Percentiles rank a stretch among this genome's conserved stretches.
phyloP scores from a whole-genome alignment of 2,797 vertebrate species.

The Dendrocincla fuliginosa region DNA sequence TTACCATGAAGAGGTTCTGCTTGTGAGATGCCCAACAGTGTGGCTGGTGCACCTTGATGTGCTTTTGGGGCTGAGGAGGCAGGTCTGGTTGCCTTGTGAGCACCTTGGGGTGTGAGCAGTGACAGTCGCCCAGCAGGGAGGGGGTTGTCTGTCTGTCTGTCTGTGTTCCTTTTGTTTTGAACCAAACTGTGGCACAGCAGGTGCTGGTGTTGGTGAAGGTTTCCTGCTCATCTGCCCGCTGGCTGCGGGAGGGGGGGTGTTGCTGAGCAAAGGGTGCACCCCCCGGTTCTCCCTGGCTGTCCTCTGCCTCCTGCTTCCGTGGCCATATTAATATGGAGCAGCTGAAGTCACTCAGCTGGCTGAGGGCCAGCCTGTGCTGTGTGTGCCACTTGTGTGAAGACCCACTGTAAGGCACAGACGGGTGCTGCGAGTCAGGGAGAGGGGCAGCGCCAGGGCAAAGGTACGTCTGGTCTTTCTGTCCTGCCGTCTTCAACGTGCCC shows the following conservation, averaged over 20 bases:
- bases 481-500: background rate
- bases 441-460: slow-evolving; percentile 46
- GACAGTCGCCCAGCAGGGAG: background rate
- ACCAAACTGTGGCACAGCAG: background rate
- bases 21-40: rapidly evolving
- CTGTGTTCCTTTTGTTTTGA: background rate
- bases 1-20: background rate
- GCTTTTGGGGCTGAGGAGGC: background rate
- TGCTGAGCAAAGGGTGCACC: background rate
- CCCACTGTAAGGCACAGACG: background rate
- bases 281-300: background rate
- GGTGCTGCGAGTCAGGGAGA: slow-evolving; percentile 29
- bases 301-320: slow-evolving; percentile 52
- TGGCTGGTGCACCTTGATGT: background rate
- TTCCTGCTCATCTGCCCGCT: background rate
- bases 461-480: slow-evolving; percentile 59
- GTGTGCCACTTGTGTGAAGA: slow-evolving; percentile 57
- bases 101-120: background rate
- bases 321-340: slow-evolving; percentile 69
- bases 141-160: background rate
- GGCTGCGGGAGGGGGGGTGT: background rate
- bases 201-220: rapidly evolving
- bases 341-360: slow-evolving; percentile 76
- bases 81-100: background rate
- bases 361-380: slow-evolving; percentile 59